Evolutionary conservation across 2,113 vertebrate species (phyloP).

Genomic region (Cottus gobio): DNA sequence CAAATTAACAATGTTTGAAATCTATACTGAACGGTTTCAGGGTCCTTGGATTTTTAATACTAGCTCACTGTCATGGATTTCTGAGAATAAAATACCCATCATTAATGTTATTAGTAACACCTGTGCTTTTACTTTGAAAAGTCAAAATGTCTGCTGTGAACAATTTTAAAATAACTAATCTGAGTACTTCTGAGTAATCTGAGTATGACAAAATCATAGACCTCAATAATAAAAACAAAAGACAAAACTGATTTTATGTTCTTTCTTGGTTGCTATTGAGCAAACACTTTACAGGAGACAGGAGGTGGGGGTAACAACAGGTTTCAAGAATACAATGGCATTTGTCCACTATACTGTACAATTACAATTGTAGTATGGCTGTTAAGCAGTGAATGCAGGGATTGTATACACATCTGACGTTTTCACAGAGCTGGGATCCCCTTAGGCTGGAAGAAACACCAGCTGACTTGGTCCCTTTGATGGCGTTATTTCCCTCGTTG

Average conservation of each 20-base stretch:
- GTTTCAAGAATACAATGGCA: conserved; percentile 78
- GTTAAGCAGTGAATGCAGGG: conserved; percentile 76
- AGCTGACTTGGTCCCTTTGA: conserved; percentile 83
- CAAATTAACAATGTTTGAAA: background rate
- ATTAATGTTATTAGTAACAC: background rate
- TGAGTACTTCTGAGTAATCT: background rate
- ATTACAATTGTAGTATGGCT: conserved; percentile 72
- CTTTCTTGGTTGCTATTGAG: conserved; percentile 82
- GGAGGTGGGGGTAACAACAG: conserved; percentile 64
- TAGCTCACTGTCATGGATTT: background rate
- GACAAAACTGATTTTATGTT: conserved; percentile 80
- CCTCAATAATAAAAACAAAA: conserved; percentile 76
- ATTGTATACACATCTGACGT: conserved; percentile 69
- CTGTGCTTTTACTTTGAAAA: background rate
- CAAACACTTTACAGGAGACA: conserved; percentile 86
- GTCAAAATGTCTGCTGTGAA: background rate
- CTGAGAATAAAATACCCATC: background rate
- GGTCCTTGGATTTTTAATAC: background rate
- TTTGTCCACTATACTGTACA: conserved; percentile 74
- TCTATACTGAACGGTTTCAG: background rate
- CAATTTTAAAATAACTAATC: background rate
- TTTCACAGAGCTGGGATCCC: conserved; percentile 77
- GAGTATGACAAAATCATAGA: background rate
- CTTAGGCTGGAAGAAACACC: conserved; percentile 74
- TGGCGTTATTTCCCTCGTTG: conserved; percentile 69